phyloP scores from a whole-genome alignment of 2,888 invertebrate species.

The Lordiphosa fenestrarum region DNA sequence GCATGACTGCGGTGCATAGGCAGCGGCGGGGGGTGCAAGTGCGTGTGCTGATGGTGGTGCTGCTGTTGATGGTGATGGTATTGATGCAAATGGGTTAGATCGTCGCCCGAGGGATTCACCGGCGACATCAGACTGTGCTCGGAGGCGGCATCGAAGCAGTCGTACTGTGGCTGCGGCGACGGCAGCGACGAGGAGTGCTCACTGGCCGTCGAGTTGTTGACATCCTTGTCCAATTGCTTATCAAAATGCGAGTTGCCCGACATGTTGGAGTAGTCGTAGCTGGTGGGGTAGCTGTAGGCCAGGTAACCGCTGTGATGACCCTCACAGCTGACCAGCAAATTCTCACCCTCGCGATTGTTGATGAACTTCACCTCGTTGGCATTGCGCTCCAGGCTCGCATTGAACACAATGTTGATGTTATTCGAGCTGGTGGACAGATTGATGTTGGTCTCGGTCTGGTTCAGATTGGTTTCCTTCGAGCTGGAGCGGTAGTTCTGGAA shows the following conservation, averaged over 20 bases:
- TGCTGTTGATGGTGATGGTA: conserved; percentile 32
- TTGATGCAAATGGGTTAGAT: conserved; percentile 65
- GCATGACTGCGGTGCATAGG: conserved; percentile 41
- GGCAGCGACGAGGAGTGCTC: conserved; percentile 75
- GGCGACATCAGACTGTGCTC: conserved; percentile 77
- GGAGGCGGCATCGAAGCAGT: conserved; percentile 78
- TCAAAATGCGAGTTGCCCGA: conserved; percentile 79
- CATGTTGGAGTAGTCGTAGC: conserved; percentile 80
- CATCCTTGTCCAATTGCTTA: conserved; percentile 77
- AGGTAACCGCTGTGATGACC: conserved; percentile 77
- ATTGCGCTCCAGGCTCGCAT: conserved; percentile 73
- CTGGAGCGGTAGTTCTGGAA: conserved; percentile 47
- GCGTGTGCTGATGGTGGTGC: conserved; percentile 22
- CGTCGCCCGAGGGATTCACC: conserved; percentile 70
- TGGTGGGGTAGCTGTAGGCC: conserved; percentile 77
- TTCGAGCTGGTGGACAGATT: conserved; percentile 79
- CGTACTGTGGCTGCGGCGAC: conserved; percentile 65
- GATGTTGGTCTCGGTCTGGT: conserved; percentile 76
- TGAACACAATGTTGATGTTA: conserved; percentile 80
- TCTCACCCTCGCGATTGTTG: conserved; percentile 64
- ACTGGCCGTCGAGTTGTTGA: conserved; percentile 52
- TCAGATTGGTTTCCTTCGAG: conserved; percentile 78
- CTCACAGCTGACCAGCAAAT: conserved; percentile 69
- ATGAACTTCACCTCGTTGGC: conserved; percentile 80
- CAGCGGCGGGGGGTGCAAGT: conserved; percentile 24